Conservation (phyloP, 2,113 vertebrate species). For the Pungitius pungitius region DNA sequence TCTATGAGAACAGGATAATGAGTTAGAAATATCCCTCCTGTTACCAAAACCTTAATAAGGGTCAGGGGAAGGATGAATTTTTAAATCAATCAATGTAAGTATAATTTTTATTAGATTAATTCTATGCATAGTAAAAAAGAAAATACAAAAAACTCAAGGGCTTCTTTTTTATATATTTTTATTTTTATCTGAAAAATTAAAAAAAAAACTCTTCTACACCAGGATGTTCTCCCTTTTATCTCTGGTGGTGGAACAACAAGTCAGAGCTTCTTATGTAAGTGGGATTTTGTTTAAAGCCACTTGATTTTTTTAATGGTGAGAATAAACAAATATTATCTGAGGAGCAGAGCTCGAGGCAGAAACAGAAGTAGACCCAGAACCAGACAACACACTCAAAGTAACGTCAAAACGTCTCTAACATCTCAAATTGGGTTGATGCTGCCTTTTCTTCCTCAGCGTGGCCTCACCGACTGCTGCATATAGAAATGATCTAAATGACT, state of each 20-base stretch:
- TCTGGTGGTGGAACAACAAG: slow-evolving; percentile 21
- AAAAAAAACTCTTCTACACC: background rate
- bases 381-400: background rate
- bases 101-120: background rate
- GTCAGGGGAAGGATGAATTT: background rate
- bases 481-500: background rate
- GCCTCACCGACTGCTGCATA: background rate
- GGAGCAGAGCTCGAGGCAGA: background rate
- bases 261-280: slow-evolving; percentile 4
- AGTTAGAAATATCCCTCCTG: background rate
- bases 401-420: background rate
- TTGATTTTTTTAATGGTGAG: background rate
- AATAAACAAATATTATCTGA: background rate
- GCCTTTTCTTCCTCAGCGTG: background rate
- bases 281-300: slow-evolving; percentile 1
- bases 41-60: background rate
- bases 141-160: background rate
- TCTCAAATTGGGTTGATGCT: background rate
- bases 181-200: background rate
- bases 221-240: slow-evolving; percentile 10
- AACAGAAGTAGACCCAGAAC: background rate
- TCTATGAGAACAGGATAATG: background rate
- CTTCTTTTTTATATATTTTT: background rate
- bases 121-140: background rate
- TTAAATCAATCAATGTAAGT: background rate